phyloP scores from a whole-genome alignment of 2,797 vertebrate species.

The Falco cherrug region DNA sequence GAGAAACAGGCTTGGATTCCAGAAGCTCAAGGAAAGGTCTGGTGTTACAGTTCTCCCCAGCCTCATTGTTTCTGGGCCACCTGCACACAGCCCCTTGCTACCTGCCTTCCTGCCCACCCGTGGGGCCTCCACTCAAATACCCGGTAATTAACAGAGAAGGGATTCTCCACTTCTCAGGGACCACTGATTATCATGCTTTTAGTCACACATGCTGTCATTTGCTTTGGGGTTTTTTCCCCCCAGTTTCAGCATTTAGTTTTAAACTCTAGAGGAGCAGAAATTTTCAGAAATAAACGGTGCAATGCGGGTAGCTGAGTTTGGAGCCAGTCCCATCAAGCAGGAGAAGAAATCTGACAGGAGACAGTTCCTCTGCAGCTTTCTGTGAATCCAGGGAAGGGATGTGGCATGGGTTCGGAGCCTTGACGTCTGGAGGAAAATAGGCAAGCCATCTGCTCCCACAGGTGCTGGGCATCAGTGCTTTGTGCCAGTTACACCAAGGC shows the following conservation, averaged over 20 bases:
- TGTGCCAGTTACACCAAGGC: not conserved
- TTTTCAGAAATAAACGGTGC: not conserved
- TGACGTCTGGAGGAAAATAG: constrained; percentile 1
- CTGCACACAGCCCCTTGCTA: not conserved
- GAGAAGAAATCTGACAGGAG: not conserved
- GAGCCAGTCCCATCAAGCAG: not conserved
- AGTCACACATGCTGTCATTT: not conserved
- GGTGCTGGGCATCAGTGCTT: not conserved
- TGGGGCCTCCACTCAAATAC: not conserved
- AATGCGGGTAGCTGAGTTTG: not conserved
- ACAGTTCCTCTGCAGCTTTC: not conserved
- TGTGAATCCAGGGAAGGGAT: not conserved
- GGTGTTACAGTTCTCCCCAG: not conserved
- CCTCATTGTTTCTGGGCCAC: not conserved
- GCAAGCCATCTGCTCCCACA: constrained; percentile 26
- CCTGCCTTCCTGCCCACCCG: not conserved
- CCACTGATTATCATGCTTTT: not conserved
- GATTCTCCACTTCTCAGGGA: not conserved
- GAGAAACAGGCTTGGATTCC: not conserved
- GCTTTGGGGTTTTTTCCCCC: not conserved
- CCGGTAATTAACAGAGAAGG: not conserved
- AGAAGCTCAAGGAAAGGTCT: not conserved
- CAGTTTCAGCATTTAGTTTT: not conserved
- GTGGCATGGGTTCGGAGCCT: not conserved
- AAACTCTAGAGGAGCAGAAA: not conserved